phyloP scores from a whole-genome alignment of 2,888 invertebrate species.

The Phytoseiulus persimilis region DNA sequence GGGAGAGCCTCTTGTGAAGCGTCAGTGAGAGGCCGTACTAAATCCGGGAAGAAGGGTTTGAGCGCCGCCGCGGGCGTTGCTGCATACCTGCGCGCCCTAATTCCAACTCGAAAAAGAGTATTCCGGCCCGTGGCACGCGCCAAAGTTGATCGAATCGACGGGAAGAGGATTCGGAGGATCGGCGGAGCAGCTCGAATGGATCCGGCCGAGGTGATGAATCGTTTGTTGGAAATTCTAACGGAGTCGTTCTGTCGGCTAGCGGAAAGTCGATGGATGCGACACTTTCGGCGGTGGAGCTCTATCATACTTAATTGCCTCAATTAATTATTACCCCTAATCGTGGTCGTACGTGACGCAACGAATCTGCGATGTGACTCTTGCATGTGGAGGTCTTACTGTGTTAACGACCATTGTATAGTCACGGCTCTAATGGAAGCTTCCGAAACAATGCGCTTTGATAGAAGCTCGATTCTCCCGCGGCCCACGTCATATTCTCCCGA shows the following conservation, averaged over 20 bases:
- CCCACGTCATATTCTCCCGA: not conserved
- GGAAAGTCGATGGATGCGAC: not conserved
- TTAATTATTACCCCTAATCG: not conserved
- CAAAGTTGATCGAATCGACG: no score
- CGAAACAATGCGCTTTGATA: not conserved
- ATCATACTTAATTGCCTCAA: not conserved
- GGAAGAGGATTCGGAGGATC: not conserved
- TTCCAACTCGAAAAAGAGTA: no score
- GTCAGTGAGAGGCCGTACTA: no score
- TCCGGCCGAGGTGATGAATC: not conserved
- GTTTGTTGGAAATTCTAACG: not conserved
- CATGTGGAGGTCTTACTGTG: not conserved
- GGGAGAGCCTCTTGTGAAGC: no score
- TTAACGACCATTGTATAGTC: not conserved
- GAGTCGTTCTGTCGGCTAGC: not conserved
- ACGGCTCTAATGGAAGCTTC: not conserved
- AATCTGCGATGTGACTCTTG: not conserved
- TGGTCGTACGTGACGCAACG: not conserved
- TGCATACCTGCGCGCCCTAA: no score
- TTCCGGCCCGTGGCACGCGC: no score
- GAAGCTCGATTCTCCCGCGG: not conserved
- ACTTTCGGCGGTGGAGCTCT: not conserved
- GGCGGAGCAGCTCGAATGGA: not conserved
- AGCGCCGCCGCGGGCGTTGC: no score
- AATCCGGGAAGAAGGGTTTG: no score